Evolutionary conservation across 2,113 vertebrate species (phyloP).

Genomic region (Phycodurus eques): DNA sequence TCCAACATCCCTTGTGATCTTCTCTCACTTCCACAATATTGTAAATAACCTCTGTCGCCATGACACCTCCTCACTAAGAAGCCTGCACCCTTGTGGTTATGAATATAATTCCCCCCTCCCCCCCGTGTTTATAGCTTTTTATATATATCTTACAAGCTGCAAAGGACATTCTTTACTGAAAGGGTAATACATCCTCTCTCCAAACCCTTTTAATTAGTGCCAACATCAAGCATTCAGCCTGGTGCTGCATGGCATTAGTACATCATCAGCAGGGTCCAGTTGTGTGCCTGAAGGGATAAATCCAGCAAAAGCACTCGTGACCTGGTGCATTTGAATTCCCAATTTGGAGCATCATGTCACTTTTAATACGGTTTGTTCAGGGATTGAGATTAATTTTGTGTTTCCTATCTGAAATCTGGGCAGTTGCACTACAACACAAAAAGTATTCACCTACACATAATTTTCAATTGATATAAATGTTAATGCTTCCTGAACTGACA

Average conservation of each 20-base stretch:
- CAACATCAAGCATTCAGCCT: slow-evolving; percentile 30
- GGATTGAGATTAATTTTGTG: slow-evolving; percentile 10
- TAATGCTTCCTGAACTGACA: slow-evolving; percentile 33
- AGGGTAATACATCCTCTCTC: slow-evolving; percentile 72
- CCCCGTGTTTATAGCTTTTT: slow-evolving; percentile 56
- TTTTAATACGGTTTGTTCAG: slow-evolving; percentile 39
- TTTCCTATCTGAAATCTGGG: not conserved
- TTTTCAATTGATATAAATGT: not conserved
- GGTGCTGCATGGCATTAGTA: slow-evolving; percentile 43
- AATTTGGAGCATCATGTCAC: slow-evolving; percentile 5
- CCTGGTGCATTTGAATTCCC: not conserved
- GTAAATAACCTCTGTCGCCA: slow-evolving; percentile 31
- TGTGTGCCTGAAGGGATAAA: slow-evolving; percentile 35
- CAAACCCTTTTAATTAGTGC: slow-evolving; percentile 28
- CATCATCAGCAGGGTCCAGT: slow-evolving; percentile 44
- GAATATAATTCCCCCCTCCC: slow-evolving; percentile 33
- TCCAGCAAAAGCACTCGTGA: not conserved
- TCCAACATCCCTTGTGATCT: slow-evolving; percentile 9
- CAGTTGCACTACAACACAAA: not conserved
- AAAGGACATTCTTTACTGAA: slow-evolving; percentile 82
- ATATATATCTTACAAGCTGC: slow-evolving; percentile 78
- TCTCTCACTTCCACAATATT: slow-evolving; percentile 24
- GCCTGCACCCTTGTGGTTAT: slow-evolving; percentile 31
- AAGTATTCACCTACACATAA: not conserved
- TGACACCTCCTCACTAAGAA: slow-evolving; percentile 18